phyloP scores from a whole-genome alignment of 2,113 vertebrate species.

The Pachycephala philippinensis region DNA sequence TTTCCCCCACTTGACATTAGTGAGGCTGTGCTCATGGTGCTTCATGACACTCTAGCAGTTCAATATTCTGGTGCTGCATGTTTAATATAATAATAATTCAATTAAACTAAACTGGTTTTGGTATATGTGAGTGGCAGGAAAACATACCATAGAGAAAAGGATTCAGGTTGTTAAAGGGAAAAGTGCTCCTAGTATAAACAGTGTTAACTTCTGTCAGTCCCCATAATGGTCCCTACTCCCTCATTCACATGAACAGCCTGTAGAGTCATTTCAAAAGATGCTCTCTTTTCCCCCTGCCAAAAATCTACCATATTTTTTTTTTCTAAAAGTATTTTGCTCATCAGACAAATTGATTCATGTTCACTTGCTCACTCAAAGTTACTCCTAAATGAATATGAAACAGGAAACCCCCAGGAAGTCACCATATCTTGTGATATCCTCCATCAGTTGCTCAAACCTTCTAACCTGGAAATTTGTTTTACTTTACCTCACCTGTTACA shows the following conservation, averaged over 20 bases:
- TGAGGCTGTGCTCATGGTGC: not conserved
- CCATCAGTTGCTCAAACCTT: not conserved
- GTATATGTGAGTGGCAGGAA: not conserved
- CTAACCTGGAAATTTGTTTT: constrained; percentile 19
- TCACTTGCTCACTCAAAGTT: not conserved
- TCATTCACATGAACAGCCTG: not conserved
- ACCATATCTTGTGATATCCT: not conserved
- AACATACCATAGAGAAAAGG: not conserved
- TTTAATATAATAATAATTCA: not conserved
- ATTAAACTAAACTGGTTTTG: not conserved
- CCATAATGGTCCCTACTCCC: not conserved
- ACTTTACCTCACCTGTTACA: not conserved
- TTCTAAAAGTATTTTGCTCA: not conserved
- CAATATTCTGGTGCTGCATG: not conserved
- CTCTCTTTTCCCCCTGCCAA: not conserved
- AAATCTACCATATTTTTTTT: not conserved
- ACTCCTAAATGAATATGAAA: constrained; percentile 15
- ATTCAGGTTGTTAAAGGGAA: not conserved
- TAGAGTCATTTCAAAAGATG: not conserved
- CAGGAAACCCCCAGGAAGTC: not conserved
- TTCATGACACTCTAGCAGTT: not conserved
- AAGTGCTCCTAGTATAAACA: not conserved
- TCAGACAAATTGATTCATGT: not conserved
- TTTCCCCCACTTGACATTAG: fast-evolving
- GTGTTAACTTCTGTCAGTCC: not conserved